These are phyloP conservation scores for Drosophila triauraria DNA, from an alignment of 1,140 invertebrate genomes.

Conservation along the genomic window DNA sequence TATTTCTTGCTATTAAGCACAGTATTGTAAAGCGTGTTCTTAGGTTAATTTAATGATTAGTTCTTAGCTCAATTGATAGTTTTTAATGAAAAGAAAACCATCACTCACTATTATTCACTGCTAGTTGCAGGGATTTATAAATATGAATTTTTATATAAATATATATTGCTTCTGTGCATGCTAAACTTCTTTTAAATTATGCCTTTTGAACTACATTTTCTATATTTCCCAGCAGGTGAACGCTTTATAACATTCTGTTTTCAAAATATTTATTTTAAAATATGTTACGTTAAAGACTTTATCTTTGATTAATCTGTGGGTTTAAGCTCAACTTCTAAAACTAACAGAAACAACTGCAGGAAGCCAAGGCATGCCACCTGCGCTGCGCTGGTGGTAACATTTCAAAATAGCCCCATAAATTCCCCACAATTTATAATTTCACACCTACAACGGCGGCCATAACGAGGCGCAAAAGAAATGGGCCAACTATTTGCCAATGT, in stretches of 20 bases:
- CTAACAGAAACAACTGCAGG: too few relatives aligned
- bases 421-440: constrained; percentile 77
- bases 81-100: too few relatives aligned
- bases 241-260: not conserved
- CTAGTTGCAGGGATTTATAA: too few relatives aligned
- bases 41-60: not conserved
- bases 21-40: fast-evolving
- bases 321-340: not conserved
- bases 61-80: too few relatives aligned
- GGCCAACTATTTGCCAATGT: constrained; percentile 79
- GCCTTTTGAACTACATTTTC: too few relatives aligned
- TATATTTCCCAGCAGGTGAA: too few relatives aligned
- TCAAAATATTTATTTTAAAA: not conserved
- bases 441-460: constrained; percentile 61
- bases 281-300: not conserved
- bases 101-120: too few relatives aligned
- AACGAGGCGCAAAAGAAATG: constrained; percentile 57
- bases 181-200: too few relatives aligned
- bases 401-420: constrained; percentile 72
- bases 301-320: not conserved
- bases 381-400: constrained; percentile 36
- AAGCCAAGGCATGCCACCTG: constrained; percentile 46
- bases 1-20: not conserved
- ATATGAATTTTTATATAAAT: too few relatives aligned
- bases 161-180: too few relatives aligned